phyloP scores from a whole-genome alignment of 2,797 vertebrate species.

The Martes flavigula region DNA sequence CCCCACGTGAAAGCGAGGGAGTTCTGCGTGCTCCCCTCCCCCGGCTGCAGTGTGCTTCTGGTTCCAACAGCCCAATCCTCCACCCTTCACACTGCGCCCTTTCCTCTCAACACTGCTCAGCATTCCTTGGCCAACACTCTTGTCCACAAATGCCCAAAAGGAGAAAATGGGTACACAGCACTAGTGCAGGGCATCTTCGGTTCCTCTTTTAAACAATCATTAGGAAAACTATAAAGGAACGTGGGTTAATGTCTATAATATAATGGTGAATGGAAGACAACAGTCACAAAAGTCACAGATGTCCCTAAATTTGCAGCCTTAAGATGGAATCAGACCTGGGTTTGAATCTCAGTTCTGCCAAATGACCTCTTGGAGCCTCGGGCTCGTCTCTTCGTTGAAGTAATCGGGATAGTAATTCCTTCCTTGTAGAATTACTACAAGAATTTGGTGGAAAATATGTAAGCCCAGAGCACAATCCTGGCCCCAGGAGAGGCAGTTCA shows the following conservation, averaged over 20 bases:
- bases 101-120: background rate
- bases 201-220: background rate
- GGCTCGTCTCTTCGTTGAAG: background rate
- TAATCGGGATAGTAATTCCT: background rate
- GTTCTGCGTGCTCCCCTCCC: background rate
- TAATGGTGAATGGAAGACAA: background rate
- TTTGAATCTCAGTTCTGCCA: background rate
- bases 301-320: background rate
- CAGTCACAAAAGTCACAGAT: background rate
- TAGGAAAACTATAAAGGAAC: background rate
- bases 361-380: background rate
- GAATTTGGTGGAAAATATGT: background rate
- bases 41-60: background rate
- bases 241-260: background rate
- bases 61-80: background rate
- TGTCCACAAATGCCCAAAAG: background rate
- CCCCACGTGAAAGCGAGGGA: accelerated
- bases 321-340: background rate
- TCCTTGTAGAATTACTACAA: background rate
- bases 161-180: background rate
- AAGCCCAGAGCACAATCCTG: background rate
- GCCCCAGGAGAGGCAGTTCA: background rate
- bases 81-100: background rate
- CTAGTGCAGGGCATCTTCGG: background rate
- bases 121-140: background rate